Evolutionary conservation across 2,888 invertebrate genomes (phyloP), one percentile per base, ranked within the genome.

Genomic region (Apamea monoglypha): DNA sequence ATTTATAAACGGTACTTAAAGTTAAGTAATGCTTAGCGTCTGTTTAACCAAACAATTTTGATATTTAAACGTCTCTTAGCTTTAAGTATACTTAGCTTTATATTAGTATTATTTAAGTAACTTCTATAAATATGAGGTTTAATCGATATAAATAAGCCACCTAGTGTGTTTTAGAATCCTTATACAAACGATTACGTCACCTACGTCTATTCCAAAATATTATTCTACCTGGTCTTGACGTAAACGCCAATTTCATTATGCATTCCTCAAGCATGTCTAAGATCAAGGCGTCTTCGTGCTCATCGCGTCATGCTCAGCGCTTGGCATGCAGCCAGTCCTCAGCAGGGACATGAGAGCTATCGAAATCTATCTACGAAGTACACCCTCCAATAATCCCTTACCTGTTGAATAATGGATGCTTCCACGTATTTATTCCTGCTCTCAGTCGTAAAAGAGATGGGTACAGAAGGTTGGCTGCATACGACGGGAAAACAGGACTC

Each of bases 361-460:
- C 90, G 89, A 87, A 91, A 93, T 92, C 91, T 90, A 91, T 92
- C 91, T 91, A 86, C 85, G 84, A 88, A 87, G 89, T 89, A 88
- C 88, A 90, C 87, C 88, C 86, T 85, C 89, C 90, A 87, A 91
- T 90, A 89, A 91, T 89, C 91, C 89, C 90, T 91, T 93, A 94
- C 94, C 94, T 94, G 94, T 95, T 95, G 94, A 95, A 94, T 95
- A 92, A 94, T 94, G 92, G 87, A 94, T 93, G 82, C 80, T 87
- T 73, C 83, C 75, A 80, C 78, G 80, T 86, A 89, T 89, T 84
- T 91, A 90, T 90, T 90, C 86, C 84, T 83, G 70, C 82, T 78
- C 29, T 59, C 73, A 73, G 40, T 50, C 80, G 73, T 21, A 16
- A 47, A 56, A 59, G n/a, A 73, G 64, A 47, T 14, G 10, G 1